Evolutionary conservation across 2,797 vertebrate species (phyloP), one percentile per base, ranked within the genome.

Genomic region (Sebastes nivosus): DNA sequence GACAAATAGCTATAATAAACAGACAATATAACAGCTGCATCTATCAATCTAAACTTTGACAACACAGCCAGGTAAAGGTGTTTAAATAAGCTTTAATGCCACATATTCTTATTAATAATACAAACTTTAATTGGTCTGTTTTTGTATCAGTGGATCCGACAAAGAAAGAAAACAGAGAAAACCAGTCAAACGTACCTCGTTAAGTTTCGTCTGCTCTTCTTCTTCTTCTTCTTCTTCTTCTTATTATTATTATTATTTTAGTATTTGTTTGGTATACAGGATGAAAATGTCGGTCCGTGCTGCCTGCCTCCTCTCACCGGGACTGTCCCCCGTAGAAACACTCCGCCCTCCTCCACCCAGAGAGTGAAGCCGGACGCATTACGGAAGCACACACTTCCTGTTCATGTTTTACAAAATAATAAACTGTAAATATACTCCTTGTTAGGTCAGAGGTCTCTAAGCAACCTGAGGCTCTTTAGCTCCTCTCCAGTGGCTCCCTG

Each of bases 261-360:
- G 59, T 67, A 7, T 72, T 80, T 76, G 30, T 57, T 85, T 72
- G 50, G 67, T 14, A 20, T 16, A 29, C 79, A 20, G 81, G 75
- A 29, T 80, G 79, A 75, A 91, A 82, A 87, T 85, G 91, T 93
- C 87, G 36, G 84, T 92, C 75, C 66, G 85, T 75, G 66, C 85
- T 36, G 76, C 77, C 75, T 91, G 36, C 36, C 89, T 94, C 34
- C 86, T 89, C 82, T 92, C 81, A 80, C 75, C 93, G 87, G 95
- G 96, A 95, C 93, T 92, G 92, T 95, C 94, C 91, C 83, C 83
- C 72, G 20, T 94, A 87, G 72, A 92, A 78, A 92, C 93, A 93
- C 95, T 87, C 95, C 96, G 95, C 96, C 96, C 96, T 92, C 92
- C 58, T 3, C 34, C 82, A 0, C 16, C 13, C 11, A 36, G 4